A percentile compares a stretch with the other conserved stretches of the same genome.
Conservation (phyloP, 30 jellyfish, hydroid and myxozoan genomes). For the Catostylus mosaicus region DNA sequence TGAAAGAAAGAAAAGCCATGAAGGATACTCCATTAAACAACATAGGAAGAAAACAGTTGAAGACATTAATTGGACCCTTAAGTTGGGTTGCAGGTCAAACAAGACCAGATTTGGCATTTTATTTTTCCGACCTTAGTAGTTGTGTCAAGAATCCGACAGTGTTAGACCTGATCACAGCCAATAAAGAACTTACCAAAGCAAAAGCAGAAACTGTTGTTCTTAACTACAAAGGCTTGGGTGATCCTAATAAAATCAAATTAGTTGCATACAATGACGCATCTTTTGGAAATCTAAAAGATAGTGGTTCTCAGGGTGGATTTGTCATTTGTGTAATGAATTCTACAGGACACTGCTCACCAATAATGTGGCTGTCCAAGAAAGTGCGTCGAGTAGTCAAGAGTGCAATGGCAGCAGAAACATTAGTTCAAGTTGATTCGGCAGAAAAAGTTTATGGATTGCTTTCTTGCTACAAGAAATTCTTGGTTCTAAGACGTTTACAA, state of each 20-base stretch:
- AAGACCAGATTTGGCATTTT: conserved; percentile 54
- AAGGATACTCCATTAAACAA: neutral
- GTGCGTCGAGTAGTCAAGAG: neutral
- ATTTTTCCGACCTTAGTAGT: conserved; percentile 28
- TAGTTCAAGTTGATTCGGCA: neutral
- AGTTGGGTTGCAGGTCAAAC: conserved; percentile 41
- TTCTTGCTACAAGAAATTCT: neutral
- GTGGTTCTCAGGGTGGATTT: conserved; percentile 2
- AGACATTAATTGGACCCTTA: conserved; percentile 36
- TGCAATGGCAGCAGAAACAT: neutral
- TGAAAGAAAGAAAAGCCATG: neutral
- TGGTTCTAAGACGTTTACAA: neutral
- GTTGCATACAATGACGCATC: conserved; percentile 7
- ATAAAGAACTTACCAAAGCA: conserved; percentile 27
- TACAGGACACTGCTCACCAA: neutral
- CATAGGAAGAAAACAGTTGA: neutral
- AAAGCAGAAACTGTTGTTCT: neutral
- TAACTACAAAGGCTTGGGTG: conserved; percentile 15
- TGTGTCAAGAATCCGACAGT: conserved; percentile 12
- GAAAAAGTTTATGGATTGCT: neutral
- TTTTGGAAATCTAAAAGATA: neutral
- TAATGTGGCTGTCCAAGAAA: neutral
- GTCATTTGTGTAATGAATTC: neutral
- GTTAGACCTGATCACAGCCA: conserved; percentile 14
- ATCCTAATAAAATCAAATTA: neutral